Percentiles rank a stretch among this genome's conserved stretches.
phyloP scores from a whole-genome alignment of 2,113 vertebrate genomes.

The Brachyhypopomus occidentalis region DNA sequence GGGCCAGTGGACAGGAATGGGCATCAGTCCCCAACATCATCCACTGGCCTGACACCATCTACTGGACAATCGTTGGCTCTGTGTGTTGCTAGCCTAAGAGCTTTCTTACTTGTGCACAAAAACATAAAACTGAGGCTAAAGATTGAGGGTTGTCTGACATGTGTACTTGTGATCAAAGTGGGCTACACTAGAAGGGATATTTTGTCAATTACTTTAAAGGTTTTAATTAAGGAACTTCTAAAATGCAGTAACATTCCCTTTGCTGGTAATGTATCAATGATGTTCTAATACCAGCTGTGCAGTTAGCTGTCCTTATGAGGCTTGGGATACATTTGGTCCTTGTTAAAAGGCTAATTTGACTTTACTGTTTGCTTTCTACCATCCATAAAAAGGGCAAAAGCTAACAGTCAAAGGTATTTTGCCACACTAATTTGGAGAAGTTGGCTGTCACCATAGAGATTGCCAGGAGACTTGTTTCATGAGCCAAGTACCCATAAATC shows the following conservation, averaged over 20 bases:
- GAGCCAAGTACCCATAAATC: conserved; percentile 42
- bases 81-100: background rate
- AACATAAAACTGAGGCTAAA: background rate
- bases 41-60: too few relatives aligned
- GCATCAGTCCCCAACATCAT: too few relatives aligned
- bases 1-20: too few relatives aligned
- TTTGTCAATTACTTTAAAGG: background rate
- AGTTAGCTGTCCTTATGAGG: conserved; percentile 2
- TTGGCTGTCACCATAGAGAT: conserved; percentile 47
- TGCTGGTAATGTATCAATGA: background rate
- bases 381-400: conserved; percentile 34
- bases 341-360: conserved; percentile 31
- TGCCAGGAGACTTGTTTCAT: conserved; percentile 37
- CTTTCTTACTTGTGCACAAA: background rate
- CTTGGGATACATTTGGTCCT: background rate
- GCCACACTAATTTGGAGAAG: conserved; percentile 40
- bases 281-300: conserved; percentile 6
- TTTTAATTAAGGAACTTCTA: background rate
- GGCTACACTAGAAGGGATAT: background rate
- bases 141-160: background rate
- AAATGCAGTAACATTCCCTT: background rate
- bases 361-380: conserved; percentile 31
- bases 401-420: conserved; percentile 20
- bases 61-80: too few relatives aligned
- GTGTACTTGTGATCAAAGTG: background rate